A percentile compares a stretch with the other conserved stretches of the same genome.
Conservation (phyloP, 2,888 invertebrate genomes). For the Ctenicera cuprea region DNA sequence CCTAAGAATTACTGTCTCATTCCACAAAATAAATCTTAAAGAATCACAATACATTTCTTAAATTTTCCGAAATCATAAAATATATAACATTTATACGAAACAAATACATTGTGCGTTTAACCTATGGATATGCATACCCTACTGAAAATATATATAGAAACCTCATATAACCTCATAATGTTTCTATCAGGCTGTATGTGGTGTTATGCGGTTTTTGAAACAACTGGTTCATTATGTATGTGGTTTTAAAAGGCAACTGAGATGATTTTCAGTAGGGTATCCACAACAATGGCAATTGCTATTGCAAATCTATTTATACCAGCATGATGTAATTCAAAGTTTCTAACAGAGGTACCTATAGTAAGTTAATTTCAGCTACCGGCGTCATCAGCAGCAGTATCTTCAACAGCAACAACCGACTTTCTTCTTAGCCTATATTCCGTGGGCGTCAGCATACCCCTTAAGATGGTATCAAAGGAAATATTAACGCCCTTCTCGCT, state of each 20-base stretch:
- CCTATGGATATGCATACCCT: neutral
- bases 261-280: too few relatives aligned
- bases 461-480: constrained; percentile 81
- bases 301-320: constrained; percentile 8
- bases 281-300: neutral
- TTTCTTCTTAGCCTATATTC: constrained; percentile 79
- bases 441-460: constrained; percentile 84
- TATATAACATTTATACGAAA: too few relatives aligned
- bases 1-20: neutral
- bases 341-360: neutral
- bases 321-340: neutral
- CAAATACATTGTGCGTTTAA: constrained; percentile 1
- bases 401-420: constrained; percentile 23
- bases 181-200: too few relatives aligned
- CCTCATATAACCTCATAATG: too few relatives aligned
- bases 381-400: constrained; percentile 1
- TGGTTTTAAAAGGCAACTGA: too few relatives aligned
- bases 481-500: constrained; percentile 80
- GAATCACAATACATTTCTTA: too few relatives aligned
- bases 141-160: too few relatives aligned
- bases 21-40: too few relatives aligned
- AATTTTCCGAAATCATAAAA: too few relatives aligned
- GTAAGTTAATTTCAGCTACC: constrained; percentile 17
- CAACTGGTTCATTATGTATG: too few relatives aligned
- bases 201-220: too few relatives aligned